These are phyloP conservation scores for Sinelater perroti DNA, from an alignment of 2,888 invertebrate genomes.

Conservation along the genomic window DNA sequence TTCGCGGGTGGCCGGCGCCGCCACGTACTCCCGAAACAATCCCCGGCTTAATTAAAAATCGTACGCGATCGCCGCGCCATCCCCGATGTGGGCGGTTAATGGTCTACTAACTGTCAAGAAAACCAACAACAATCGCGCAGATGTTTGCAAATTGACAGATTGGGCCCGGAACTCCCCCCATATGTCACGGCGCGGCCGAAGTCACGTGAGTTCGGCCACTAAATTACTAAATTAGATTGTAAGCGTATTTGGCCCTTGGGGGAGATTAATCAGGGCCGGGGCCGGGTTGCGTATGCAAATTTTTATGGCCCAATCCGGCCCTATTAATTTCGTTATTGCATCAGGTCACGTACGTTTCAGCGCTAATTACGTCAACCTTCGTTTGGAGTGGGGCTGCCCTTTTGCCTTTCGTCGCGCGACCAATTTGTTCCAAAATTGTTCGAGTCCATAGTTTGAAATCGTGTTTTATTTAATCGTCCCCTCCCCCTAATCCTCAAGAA, in stretches of 20 bases:
- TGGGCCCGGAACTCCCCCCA: constrained; percentile 33
- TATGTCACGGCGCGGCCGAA: constrained; percentile 34
- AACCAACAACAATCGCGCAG: constrained; percentile 37
- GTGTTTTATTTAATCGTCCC: no score
- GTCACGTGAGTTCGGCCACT: constrained; percentile 38
- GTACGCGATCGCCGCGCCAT: constrained; percentile 6
- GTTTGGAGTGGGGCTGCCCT: no score
- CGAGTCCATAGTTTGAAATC: no score
- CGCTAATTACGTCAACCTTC: constrained; percentile 23
- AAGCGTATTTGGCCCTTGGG: constrained; percentile 36
- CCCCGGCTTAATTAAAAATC: constrained; percentile 18
- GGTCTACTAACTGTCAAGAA: constrained; percentile 40
- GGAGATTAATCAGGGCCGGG: constrained; percentile 36
- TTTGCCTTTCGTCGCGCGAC: background rate
- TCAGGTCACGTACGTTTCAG: constrained; percentile 26
- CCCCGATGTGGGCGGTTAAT: constrained; percentile 30
- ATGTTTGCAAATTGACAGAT: constrained; percentile 38
- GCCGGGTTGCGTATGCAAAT: constrained; percentile 37
- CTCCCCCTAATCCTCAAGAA: no score
- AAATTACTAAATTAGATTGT: constrained; percentile 39
- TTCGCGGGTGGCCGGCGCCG: constrained; percentile 4
- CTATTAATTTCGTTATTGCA: constrained; percentile 35
- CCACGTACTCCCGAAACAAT: constrained; percentile 10
- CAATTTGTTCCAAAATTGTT: background rate
- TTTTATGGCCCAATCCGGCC: constrained; percentile 35